These are phyloP conservation scores for Morpho deidamia DNA, from an alignment of 2,888 invertebrate species.

Conservation along the genomic window DNA sequence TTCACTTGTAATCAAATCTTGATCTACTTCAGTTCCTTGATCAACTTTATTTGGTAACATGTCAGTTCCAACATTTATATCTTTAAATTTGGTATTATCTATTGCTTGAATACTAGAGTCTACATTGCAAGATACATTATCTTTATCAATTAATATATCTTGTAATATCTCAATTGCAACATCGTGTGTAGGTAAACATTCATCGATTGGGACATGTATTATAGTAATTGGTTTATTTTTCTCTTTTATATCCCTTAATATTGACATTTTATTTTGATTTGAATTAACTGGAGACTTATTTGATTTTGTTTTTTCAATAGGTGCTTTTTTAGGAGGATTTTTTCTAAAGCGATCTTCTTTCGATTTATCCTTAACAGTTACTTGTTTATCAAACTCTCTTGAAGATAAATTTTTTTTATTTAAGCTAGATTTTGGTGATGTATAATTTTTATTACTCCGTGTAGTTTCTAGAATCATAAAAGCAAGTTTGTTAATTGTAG, in stretches of 20 bases:
- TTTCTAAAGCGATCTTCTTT: constrained; percentile 31
- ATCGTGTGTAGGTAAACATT: constrained; percentile 29
- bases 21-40: constrained; percentile 41
- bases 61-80: constrained; percentile 41
- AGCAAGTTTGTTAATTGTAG: no score
- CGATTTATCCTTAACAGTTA: constrained; percentile 36
- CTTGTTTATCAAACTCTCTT: constrained; percentile 43
- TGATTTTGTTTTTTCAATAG: constrained; percentile 29
- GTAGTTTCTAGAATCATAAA: constrained; percentile 36
- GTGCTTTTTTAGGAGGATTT: constrained; percentile 25
- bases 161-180: constrained; percentile 16
- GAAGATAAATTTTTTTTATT: constrained; percentile 38
- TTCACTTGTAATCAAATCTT: constrained; percentile 32
- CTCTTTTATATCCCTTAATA: constrained; percentile 34
- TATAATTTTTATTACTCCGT: constrained; percentile 31
- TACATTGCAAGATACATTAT: constrained; percentile 19
- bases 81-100: constrained; percentile 28
- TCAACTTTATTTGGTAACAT: constrained; percentile 33
- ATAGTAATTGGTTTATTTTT: constrained; percentile 37
- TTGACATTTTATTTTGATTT: constrained; percentile 29
- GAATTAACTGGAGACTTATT: constrained; percentile 25
- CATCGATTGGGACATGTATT: constrained; percentile 52
- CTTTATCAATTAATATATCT: constrained; percentile 6
- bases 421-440: constrained; percentile 39
- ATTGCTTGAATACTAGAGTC: constrained; percentile 36